Evolutionary conservation across 2,888 invertebrate genomes (phyloP).

Genomic region (Cristatella mucedo): DNA sequence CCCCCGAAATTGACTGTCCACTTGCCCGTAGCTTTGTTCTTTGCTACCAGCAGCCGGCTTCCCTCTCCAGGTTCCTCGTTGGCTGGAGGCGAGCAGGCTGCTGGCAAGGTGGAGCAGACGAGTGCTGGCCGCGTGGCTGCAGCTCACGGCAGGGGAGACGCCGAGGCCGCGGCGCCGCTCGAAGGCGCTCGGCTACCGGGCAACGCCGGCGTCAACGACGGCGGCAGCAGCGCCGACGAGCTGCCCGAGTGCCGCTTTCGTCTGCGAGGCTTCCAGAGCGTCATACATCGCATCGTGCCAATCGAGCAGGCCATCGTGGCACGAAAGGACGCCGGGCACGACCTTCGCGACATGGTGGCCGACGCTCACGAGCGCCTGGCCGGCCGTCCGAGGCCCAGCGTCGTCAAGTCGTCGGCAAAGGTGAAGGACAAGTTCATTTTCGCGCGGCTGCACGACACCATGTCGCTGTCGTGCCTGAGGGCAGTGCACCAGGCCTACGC

Average conservation of each 20-base stretch:
- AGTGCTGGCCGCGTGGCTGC: too few species aligned
- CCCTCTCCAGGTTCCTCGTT: too few species aligned
- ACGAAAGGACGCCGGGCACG: slow-evolving; percentile 23
- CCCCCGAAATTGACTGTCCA: too few species aligned
- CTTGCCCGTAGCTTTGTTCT: too few species aligned
- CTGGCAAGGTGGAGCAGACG: too few species aligned
- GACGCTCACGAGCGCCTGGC: slow-evolving; percentile 18
- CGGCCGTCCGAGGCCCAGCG: slow-evolving; percentile 12
- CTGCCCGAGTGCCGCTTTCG: slow-evolving; percentile 18
- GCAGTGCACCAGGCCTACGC: slow-evolving; percentile 35
- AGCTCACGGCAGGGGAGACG: too few species aligned
- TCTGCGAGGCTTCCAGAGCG: slow-evolving; percentile 20
- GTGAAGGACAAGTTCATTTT: slow-evolving; percentile 4
- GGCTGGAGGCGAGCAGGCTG: too few species aligned
- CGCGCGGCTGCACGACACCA: slow-evolving; percentile 21
- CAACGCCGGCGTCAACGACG: too few species aligned
- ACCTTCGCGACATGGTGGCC: slow-evolving; percentile 26
- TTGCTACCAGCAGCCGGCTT: too few species aligned
- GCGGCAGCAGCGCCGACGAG: not conserved
- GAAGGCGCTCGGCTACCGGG: not conserved
- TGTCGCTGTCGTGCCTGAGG: slow-evolving; percentile 29
- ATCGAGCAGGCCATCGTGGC: slow-evolving; percentile 27
- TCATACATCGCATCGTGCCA: slow-evolving; percentile 22
- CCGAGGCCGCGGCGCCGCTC: not conserved
- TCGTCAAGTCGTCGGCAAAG: slow-evolving; percentile 6